Conservation (phyloP, 2,888 invertebrate genomes). For the Acanthacorydalis orientalis region DNA sequence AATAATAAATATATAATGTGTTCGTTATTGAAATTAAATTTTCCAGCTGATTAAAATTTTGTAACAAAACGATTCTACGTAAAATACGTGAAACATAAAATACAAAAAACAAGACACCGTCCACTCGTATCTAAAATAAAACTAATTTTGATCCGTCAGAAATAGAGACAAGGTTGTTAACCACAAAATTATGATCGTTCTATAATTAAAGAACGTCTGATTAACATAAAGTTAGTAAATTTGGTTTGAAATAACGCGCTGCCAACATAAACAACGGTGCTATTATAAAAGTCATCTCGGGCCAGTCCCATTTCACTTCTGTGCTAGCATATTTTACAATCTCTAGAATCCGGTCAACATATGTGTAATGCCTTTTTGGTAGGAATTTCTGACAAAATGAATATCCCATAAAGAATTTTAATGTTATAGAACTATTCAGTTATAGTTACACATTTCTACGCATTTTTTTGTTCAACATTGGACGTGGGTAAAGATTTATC, state of each 20-base stretch:
- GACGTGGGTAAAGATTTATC: no score
- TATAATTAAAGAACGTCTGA: neutral
- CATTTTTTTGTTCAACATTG: no score
- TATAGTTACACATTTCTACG: neutral
- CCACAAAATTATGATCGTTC: neutral
- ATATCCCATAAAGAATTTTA: neutral
- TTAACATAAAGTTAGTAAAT: constrained; percentile 1
- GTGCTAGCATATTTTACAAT: constrained; percentile 2
- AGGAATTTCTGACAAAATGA: neutral
- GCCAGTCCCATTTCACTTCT: constrained; percentile 1
- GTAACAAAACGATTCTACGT: no score
- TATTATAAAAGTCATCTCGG: neutral
- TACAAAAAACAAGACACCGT: no score
- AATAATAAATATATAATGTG: no score
- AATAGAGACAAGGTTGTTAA: neutral
- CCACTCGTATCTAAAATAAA: no score
- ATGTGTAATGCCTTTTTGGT: neutral
- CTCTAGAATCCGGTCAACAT: neutral
- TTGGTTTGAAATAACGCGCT: neutral
- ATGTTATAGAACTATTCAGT: neutral
- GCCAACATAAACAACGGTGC: neutral
- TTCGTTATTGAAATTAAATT: no score
- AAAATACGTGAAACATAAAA: no score
- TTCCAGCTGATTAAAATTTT: no score
- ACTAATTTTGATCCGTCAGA: no score